Conservation (phyloP, 37 sponge, comb jelly and placozoan genomes). For the Spongilla lacustris region DNA sequence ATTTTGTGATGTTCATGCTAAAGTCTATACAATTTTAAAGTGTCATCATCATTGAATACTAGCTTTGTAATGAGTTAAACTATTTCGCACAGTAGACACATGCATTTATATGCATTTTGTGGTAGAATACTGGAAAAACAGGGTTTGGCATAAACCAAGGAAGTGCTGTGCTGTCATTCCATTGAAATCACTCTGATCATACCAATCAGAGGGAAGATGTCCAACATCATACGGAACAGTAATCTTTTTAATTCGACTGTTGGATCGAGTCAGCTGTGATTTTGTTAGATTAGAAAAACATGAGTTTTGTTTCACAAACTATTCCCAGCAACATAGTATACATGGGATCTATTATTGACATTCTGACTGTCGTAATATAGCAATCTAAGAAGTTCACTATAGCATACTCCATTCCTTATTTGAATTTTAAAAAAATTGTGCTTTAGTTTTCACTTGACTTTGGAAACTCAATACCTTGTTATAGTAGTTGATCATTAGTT, state of each 20-base stretch:
- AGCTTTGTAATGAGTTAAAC: not conserved
- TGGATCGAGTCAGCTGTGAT: not conserved
- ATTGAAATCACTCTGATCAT: not conserved
- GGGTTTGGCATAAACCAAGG: slow-evolving; percentile 20
- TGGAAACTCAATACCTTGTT: too few species aligned
- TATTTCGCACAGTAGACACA: not conserved
- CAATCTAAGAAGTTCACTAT: not conserved
- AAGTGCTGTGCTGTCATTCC: slow-evolving; percentile 10
- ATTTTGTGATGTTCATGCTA: not conserved
- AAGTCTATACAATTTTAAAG: not conserved
- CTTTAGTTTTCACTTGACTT: too few species aligned
- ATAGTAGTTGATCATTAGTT: not conserved
- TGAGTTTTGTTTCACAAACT: not conserved
- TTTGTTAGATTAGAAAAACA: too few species aligned
- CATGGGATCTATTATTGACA: not conserved
- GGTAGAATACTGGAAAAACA: slow-evolving; percentile 4
- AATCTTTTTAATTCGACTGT: slow-evolving; percentile 3
- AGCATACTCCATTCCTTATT: not conserved
- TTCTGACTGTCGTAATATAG: not conserved
- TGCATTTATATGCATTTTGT: slow-evolving; percentile 19
- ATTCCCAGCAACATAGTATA: not conserved
- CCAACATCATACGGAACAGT: slow-evolving; percentile 22
- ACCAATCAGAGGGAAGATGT: not conserved
- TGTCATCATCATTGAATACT: slow-evolving; percentile 10
- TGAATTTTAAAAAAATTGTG: too few species aligned